Base-by-base conservation (phyloP, 2,113 vertebrate genomes). In the Perca flavescens region DNA sequence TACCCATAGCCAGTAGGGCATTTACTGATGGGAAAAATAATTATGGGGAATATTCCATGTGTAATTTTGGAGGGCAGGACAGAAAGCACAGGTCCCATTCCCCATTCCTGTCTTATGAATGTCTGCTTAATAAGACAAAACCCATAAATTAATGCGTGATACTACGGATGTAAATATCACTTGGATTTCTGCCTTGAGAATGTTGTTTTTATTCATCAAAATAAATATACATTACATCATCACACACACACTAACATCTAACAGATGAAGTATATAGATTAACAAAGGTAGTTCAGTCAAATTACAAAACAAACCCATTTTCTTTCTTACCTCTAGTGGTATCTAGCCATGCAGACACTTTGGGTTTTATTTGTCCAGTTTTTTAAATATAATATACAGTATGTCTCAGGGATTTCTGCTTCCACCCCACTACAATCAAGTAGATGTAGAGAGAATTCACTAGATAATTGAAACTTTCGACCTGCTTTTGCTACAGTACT, bases 1-100 rank as follows among this genome's bases (percentile, higher is more conserved):
- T 19, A 74, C 10, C 21, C 34, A 60, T 64, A 60, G 28, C 86
- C 58, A 62, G 12, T 17, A 61, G 70, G 43, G 43, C 25, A 15
- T 58, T 73, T 43, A 76, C 74, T 65, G 73, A 88, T 67, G 81
- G 31, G 60, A n/a, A 52, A 60, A 49, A 69, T 87, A 82, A 86
- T 73, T 34, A 79, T 19, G 60, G 76, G 79, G 65, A 62, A 81
- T 71, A 54, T 68, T 86, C 56, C 62, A 56, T 0, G 14, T 22
- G 69, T 65, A 34, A 65, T 77, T 71, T 77, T 34, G 43, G 43
- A 69, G 72, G 68, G 15, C 53, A 79, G 62, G 54, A 50, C 53
- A 22, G 3, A 25, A 34, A 34, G 60, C 4, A 6, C 16, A 57
- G 53, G 57, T 54, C 49, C 49, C n/a, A 43, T 15, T 43, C 36